phyloP scores from a whole-genome alignment of 35 echinoderm and acorn worm species.

The Heliocidaris tuberculata region DNA sequence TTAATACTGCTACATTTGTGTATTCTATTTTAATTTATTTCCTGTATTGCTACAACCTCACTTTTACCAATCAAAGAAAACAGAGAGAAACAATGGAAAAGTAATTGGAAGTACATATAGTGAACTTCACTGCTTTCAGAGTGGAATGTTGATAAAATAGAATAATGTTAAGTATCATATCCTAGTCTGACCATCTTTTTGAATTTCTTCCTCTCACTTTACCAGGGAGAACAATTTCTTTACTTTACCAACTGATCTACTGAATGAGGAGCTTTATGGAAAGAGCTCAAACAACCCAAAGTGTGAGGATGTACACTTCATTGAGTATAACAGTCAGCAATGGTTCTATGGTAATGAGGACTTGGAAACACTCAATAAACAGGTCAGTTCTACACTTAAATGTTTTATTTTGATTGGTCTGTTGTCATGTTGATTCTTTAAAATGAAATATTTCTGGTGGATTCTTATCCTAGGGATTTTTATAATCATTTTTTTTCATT shows the following conservation, averaged over 20 bases:
- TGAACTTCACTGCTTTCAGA: too few relatives aligned
- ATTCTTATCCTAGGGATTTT: not conserved
- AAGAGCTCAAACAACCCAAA: not conserved
- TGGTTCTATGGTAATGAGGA: conserved; percentile 72
- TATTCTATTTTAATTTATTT: too few relatives aligned
- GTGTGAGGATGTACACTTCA: conserved; percentile 97
- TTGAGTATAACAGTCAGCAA: conserved; percentile 87
- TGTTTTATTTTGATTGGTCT: not conserved
- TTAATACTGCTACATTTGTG: too few relatives aligned
- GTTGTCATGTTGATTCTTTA: too few relatives aligned
- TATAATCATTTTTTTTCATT: not conserved
- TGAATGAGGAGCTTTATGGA: conserved; percentile 36
- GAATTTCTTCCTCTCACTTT: not conserved
- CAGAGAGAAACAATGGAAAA: too few relatives aligned
- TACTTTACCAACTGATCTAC: conserved; percentile 68
- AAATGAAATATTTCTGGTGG: too few relatives aligned
- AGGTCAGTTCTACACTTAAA: conserved; percentile 57
- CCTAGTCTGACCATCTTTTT: not conserved
- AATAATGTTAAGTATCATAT: not conserved
- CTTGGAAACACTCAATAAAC: conserved; percentile 55
- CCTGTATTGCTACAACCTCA: too few relatives aligned
- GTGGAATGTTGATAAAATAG: too few relatives aligned
- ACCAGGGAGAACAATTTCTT: conserved; percentile 68
- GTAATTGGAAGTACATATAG: too few relatives aligned
- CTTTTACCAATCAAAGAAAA: too few relatives aligned